Conservation (phyloP, 1,140 invertebrate species). For the Acromyrmex echinatior region DNA sequence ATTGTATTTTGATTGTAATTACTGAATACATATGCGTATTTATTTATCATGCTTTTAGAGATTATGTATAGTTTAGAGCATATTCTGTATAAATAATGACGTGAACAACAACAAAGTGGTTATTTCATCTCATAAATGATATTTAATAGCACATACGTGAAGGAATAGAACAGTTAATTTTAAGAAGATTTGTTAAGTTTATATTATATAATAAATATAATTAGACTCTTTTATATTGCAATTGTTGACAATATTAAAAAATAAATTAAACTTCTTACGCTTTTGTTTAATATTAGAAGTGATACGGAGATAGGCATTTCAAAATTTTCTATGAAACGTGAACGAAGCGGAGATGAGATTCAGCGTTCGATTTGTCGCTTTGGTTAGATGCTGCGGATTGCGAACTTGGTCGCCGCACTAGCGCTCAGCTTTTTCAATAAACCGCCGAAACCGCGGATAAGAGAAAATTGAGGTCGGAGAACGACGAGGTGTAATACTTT, state of each 20-base stretch:
- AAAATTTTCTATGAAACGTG: constrained; percentile 59
- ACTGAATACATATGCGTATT: neutral
- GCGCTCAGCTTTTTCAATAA: constrained; percentile 75
- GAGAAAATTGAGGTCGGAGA: constrained; percentile 68
- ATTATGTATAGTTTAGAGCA: neutral
- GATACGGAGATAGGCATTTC: neutral
- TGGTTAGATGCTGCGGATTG: constrained; percentile 71
- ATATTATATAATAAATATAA: neutral
- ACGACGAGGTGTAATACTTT: constrained; percentile 63
- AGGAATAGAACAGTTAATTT: neutral
- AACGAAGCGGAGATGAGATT: constrained; percentile 69
- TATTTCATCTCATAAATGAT: neutral
- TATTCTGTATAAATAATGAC: neutral
- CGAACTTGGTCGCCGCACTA: constrained; percentile 72
- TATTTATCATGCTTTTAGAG: neutral
- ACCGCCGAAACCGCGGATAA: constrained; percentile 67
- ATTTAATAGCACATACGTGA: neutral
- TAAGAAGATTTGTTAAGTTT: neutral
- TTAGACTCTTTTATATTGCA: neutral
- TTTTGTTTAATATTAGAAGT: constrained; percentile 45
- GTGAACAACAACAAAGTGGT: neutral
- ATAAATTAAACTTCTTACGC: neutral
- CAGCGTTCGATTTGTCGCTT: constrained; percentile 72
- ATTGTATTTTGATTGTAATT: constrained; percentile 2
- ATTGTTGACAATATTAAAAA: neutral